Conservation (phyloP, 1,140 invertebrate genomes). For the Tachypleus tridentatus region DNA sequence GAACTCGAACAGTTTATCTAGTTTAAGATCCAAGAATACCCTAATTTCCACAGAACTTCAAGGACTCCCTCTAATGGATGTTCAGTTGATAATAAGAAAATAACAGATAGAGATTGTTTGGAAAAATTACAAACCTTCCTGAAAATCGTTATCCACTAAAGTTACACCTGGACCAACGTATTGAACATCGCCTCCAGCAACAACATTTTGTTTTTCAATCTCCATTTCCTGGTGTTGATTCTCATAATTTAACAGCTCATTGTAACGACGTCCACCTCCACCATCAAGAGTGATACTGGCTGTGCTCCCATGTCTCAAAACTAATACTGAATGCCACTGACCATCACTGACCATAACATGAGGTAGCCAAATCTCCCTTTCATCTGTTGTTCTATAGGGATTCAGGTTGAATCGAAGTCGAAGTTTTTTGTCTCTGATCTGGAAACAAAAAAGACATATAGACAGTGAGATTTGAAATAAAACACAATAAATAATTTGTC, state of each 20-base stretch:
- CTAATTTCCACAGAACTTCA: too few species aligned
- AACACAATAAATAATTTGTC: too few species aligned
- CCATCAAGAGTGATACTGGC: slow-evolving; percentile 86
- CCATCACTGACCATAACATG: slow-evolving; percentile 89
- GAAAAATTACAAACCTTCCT: slow-evolving; percentile 57
- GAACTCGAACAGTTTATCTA: too few species aligned
- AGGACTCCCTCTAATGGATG: too few species aligned
- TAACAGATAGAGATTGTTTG: too few species aligned
- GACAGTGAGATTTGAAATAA: too few species aligned
- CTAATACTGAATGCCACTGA: slow-evolving; percentile 88
- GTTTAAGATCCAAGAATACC: too few species aligned
- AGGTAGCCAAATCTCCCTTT: slow-evolving; percentile 79
- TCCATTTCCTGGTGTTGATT: slow-evolving; percentile 75
- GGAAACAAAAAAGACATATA: neutral
- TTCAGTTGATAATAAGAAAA: too few species aligned
- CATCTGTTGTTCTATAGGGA: slow-evolving; percentile 64
- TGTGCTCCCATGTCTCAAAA: slow-evolving; percentile 72
- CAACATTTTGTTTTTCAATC: slow-evolving; percentile 88
- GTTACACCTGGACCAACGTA: slow-evolving; percentile 66
- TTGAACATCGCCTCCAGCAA: slow-evolving; percentile 87
- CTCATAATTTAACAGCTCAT: slow-evolving; percentile 81
- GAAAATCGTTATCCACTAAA: slow-evolving; percentile 87
- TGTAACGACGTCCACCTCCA: slow-evolving; percentile 86
- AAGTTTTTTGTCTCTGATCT: slow-evolving; percentile 59
- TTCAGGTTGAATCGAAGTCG: slow-evolving; percentile 89